phyloP scores from a whole-genome alignment of 2,113 vertebrate species.

The Tragelaphus scriptus region DNA sequence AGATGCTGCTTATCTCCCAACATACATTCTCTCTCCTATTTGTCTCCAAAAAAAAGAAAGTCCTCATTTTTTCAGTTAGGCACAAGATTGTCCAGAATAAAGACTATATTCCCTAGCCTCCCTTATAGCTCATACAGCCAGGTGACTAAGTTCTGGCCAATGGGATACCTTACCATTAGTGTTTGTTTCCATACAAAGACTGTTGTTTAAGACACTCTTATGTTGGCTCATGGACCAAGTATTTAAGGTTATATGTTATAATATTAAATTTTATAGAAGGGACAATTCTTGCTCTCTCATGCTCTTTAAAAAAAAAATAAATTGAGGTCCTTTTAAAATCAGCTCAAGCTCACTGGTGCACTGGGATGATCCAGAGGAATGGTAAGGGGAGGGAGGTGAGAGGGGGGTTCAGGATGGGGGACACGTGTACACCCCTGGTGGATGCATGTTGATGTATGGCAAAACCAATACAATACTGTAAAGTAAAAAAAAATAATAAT shows the following conservation, averaged over 20 bases:
- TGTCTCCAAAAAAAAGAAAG: background rate
- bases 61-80: background rate
- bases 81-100: background rate
- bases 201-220: background rate
- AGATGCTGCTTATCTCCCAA: background rate
- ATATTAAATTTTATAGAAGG: background rate
- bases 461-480: too few relatives aligned
- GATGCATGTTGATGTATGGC: too few relatives aligned
- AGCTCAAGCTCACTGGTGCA: background rate
- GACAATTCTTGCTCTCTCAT: background rate
- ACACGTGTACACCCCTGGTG: too few relatives aligned
- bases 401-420: too few relatives aligned
- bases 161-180: background rate
- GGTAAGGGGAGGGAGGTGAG: too few relatives aligned
- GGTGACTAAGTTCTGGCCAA: background rate
- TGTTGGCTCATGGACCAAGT: background rate
- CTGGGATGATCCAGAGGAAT: too few relatives aligned
- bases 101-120: background rate
- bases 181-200: background rate
- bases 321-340: background rate
- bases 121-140: background rate
- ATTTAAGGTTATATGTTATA: background rate
- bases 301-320: background rate
- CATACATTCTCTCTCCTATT: background rate
- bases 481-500: too few relatives aligned